Percentiles rank a stretch among this genome's conserved stretches.
Evolutionary conservation across 2,888 invertebrate species (phyloP).

Genomic region (Eurytoma adleriae): DNA sequence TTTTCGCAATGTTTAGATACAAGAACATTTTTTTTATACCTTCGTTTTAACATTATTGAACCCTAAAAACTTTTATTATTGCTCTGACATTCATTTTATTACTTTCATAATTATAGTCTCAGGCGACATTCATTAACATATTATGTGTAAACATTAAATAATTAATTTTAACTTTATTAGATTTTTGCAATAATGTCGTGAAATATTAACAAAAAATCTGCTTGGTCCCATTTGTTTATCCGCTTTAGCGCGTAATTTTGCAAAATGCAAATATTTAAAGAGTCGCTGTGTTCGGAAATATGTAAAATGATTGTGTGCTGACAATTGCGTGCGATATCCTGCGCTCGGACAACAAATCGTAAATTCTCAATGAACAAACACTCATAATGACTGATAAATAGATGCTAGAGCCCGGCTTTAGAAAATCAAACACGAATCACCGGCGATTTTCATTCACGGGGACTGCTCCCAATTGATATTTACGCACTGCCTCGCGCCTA

Average conservation of each 20-base stretch:
- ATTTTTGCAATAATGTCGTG: no score
- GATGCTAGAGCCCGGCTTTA: conserved; percentile 19
- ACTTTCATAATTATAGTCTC: no score
- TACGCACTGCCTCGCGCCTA: background rate
- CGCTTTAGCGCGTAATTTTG: background rate
- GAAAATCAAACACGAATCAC: conserved; percentile 42
- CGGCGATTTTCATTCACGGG: conserved; percentile 3
- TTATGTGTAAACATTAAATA: no score
- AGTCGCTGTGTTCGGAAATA: no score
- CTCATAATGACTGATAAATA: conserved; percentile 48
- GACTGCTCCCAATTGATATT: background rate
- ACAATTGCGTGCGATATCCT: background rate
- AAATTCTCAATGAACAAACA: conserved; percentile 46
- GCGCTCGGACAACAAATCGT: conserved; percentile 28
- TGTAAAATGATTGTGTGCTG: background rate
- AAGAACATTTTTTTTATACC: no score
- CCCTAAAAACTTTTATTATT: background rate
- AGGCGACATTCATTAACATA: no score
- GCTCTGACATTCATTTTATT: background rate
- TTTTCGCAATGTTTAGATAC: background rate
- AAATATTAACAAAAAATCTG: no score
- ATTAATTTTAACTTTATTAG: no score
- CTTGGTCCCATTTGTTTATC: no score
- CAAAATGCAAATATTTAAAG: background rate
- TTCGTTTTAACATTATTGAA: no score